Conservation (phyloP, 2,113 vertebrate genomes). For the Brachyistius frenatus region DNA sequence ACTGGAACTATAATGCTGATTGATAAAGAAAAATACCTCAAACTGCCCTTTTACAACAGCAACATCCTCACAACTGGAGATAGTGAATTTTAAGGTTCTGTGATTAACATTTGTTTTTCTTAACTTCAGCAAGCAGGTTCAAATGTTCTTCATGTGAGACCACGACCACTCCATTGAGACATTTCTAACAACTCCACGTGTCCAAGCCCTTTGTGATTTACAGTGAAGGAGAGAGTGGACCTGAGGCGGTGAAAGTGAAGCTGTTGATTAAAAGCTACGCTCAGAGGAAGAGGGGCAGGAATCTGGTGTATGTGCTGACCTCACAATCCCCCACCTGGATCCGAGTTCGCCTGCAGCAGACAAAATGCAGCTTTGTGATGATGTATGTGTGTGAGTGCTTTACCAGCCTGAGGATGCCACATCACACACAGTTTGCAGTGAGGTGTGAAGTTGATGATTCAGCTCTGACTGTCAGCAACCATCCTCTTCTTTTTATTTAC, state of each 20-base stretch:
- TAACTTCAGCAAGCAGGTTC: too few relatives aligned
- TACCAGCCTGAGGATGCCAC: background rate
- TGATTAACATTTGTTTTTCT: too few relatives aligned
- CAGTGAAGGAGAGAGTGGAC: background rate
- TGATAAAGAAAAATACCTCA: too few relatives aligned
- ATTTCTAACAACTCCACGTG: background rate
- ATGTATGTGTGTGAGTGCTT: slow-evolving; percentile 10
- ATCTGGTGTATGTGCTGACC: slow-evolving; percentile 42
- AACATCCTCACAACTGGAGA: too few relatives aligned
- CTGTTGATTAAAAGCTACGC: slow-evolving; percentile 9
- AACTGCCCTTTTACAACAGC: too few relatives aligned
- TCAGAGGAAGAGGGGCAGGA: slow-evolving; percentile 1
- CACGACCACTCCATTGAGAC: background rate
- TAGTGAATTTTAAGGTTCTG: too few relatives aligned
- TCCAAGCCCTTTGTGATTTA: background rate
- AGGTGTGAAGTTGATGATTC: slow-evolving; percentile 46
- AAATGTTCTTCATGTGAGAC: too few relatives aligned
- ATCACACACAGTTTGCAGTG: slow-evolving; percentile 1
- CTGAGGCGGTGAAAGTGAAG: slow-evolving; percentile 11
- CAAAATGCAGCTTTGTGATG: slow-evolving; percentile 20
- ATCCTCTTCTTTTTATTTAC: slow-evolving; percentile 5
- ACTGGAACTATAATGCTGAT: too few relatives aligned
- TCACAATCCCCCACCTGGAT: slow-evolving; percentile 49
- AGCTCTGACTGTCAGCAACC: slow-evolving; percentile 22
- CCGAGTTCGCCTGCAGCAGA: background rate